A percentile compares a stretch with the other conserved stretches of the same genome.
phyloP scores from a whole-genome alignment of 2,113 vertebrate genomes.

The Odobenus rosmarus region DNA sequence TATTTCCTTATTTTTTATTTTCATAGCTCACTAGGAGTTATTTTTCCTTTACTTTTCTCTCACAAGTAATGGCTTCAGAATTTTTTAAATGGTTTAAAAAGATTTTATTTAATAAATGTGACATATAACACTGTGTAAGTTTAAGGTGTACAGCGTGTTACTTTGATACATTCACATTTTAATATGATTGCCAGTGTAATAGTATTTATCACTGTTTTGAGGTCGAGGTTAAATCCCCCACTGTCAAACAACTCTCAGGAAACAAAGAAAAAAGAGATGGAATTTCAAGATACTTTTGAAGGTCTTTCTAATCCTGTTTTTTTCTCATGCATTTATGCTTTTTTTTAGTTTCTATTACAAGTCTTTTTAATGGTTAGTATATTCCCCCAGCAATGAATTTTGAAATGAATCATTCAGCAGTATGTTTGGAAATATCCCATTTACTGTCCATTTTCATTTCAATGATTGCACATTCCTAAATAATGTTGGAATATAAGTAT shows the following conservation, averaged over 20 bases:
- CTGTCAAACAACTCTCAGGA: background rate
- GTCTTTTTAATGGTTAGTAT: background rate
- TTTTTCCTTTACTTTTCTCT: background rate
- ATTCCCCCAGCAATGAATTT: conserved; percentile 26
- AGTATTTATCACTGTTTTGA: background rate
- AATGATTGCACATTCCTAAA: background rate
- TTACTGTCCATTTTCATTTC: background rate
- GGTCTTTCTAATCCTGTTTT: background rate
- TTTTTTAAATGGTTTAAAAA: background rate
- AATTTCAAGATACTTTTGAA: background rate
- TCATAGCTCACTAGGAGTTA: background rate
- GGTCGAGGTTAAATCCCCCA: background rate
- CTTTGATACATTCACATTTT: background rate
- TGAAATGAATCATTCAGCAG: conserved; percentile 42
- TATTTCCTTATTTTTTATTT: conserved; percentile 7
- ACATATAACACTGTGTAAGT: background rate
- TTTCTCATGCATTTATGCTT: background rate
- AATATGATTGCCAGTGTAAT: no score
- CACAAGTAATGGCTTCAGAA: background rate
- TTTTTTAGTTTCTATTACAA: background rate
- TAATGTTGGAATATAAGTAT: background rate
- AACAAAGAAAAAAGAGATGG: background rate
- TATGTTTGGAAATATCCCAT: background rate
- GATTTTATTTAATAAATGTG: background rate
- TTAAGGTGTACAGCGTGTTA: background rate